Evolutionary conservation across 1,140 invertebrate species (phyloP).

Genomic region (Neuroterus valhalla): DNA sequence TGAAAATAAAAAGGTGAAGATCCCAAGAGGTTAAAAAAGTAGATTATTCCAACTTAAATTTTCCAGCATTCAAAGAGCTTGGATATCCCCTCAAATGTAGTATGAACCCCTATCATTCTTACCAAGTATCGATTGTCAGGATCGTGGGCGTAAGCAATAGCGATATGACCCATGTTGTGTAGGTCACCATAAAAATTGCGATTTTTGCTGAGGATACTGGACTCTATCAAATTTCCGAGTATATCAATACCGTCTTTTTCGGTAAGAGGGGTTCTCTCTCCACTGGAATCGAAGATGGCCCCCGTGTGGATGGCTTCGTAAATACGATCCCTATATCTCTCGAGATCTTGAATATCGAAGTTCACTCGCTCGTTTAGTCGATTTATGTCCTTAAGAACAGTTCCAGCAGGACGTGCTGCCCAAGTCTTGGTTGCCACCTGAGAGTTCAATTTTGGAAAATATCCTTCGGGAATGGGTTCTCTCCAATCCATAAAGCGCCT

Average conservation of each 20-base stretch:
- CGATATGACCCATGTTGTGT: slow-evolving; percentile 83
- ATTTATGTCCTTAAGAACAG: slow-evolving; percentile 79
- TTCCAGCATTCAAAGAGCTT: no score
- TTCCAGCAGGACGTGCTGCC: slow-evolving; percentile 79
- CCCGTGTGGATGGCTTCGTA: slow-evolving; percentile 84
- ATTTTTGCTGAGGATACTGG: slow-evolving; percentile 82
- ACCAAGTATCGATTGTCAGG: slow-evolving; percentile 83
- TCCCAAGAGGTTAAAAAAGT: no score
- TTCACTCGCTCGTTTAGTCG: slow-evolving; percentile 80
- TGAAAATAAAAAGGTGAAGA: no score
- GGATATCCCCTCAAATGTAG: no score
- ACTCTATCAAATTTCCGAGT: slow-evolving; percentile 87
- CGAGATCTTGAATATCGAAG: slow-evolving; percentile 81
- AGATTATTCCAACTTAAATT: no score
- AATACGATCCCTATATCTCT: slow-evolving; percentile 85
- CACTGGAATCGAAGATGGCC: slow-evolving; percentile 74
- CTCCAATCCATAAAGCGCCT: slow-evolving; percentile 78
- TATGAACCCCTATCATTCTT: slow-evolving; percentile 45
- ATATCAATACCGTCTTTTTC: slow-evolving; percentile 86
- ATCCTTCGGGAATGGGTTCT: slow-evolving; percentile 81
- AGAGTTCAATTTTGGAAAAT: slow-evolving; percentile 84
- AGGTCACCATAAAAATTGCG: slow-evolving; percentile 82
- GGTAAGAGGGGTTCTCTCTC: slow-evolving; percentile 75
- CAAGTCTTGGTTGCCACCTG: slow-evolving; percentile 79
- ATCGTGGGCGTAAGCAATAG: slow-evolving; percentile 83